Evolutionary conservation across 2,888 invertebrate species (phyloP).

Genomic region (Pherbina coryleti): DNA sequence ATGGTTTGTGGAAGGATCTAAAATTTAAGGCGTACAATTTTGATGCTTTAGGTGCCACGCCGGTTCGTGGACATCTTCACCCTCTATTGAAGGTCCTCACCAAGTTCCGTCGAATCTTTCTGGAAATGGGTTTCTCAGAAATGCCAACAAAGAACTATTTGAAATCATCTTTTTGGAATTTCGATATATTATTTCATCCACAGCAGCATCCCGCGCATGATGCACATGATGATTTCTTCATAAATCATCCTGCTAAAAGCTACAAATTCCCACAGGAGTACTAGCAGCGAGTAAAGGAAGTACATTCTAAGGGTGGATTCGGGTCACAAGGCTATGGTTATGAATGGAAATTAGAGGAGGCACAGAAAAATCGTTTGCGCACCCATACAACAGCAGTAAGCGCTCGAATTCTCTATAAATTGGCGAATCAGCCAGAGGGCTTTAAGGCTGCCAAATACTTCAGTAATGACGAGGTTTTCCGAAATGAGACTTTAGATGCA

Average conservation of each 20-base stretch:
- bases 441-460: slow-evolving; percentile 96
- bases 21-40: slow-evolving; percentile 98
- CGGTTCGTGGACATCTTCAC: slow-evolving; percentile 90
- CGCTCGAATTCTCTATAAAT: slow-evolving; percentile 91
- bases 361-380: slow-evolving; percentile 93
- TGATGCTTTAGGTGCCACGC: slow-evolving; percentile 85
- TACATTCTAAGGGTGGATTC: slow-evolving; percentile 93
- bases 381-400: slow-evolving; percentile 99
- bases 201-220: slow-evolving; percentile 99
- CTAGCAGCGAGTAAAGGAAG: slow-evolving; percentile 85
- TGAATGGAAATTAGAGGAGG: slow-evolving; percentile 95
- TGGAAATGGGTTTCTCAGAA: slow-evolving; percentile 98
- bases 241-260: slow-evolving; percentile 79
- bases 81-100: slow-evolving; percentile 93
- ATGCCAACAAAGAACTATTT: slow-evolving; percentile 99
- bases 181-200: slow-evolving; percentile 97
- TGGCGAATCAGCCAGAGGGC: slow-evolving; percentile 81
- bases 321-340: slow-evolving; percentile 88
- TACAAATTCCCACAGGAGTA: slow-evolving; percentile 88
- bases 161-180: slow-evolving; percentile 99
- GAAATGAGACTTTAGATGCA: slow-evolving; percentile 98
- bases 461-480: slow-evolving; percentile 96
- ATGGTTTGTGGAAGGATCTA: slow-evolving; percentile 88
- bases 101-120: slow-evolving; percentile 96
- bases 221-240: slow-evolving; percentile 98